A percentile compares a stretch with the other conserved stretches of the same genome.
phyloP scores from a whole-genome alignment of 2,888 invertebrate genomes.

The Vanessa cardui region DNA sequence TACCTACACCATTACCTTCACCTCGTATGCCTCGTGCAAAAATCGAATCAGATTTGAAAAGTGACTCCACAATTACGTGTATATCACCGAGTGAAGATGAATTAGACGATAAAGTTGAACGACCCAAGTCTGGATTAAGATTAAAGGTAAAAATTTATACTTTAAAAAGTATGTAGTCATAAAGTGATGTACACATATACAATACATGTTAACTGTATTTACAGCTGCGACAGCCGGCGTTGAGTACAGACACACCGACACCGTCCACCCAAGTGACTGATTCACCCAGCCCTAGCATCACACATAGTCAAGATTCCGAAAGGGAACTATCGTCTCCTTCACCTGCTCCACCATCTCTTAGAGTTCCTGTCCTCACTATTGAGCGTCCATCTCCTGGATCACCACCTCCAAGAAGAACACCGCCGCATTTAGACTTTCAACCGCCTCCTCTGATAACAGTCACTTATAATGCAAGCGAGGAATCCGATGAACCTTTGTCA shows the following conservation, averaged over 20 bases:
- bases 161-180: neutral
- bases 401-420: conserved; percentile 83
- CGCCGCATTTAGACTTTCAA: conserved; percentile 86
- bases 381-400: conserved; percentile 88
- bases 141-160: conserved; percentile 57
- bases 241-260: conserved; percentile 72
- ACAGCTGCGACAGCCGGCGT: conserved; percentile 81
- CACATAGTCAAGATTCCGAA: conserved; percentile 76
- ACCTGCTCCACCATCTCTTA: conserved; percentile 75
- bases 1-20: conserved; percentile 85
- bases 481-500: conserved; percentile 88
- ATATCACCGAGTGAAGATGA: conserved; percentile 75
- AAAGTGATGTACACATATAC: neutral
- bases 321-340: conserved; percentile 72
- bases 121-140: conserved; percentile 63
- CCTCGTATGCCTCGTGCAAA: conserved; percentile 73
- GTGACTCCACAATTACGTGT: conserved; percentile 57
- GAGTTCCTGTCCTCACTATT: conserved; percentile 85
- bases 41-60: conserved; percentile 61
- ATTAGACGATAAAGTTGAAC: conserved; percentile 66
- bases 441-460: conserved; percentile 88
- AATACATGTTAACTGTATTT: conserved; percentile 42
- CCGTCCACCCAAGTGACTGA: conserved; percentile 76
- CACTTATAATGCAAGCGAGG: conserved; percentile 89
- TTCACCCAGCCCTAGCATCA: conserved; percentile 74